These are phyloP conservation scores for Misgurnus mizolepis DNA, from an alignment of 2,113 vertebrate genomes.

Conservation along the genomic window DNA sequence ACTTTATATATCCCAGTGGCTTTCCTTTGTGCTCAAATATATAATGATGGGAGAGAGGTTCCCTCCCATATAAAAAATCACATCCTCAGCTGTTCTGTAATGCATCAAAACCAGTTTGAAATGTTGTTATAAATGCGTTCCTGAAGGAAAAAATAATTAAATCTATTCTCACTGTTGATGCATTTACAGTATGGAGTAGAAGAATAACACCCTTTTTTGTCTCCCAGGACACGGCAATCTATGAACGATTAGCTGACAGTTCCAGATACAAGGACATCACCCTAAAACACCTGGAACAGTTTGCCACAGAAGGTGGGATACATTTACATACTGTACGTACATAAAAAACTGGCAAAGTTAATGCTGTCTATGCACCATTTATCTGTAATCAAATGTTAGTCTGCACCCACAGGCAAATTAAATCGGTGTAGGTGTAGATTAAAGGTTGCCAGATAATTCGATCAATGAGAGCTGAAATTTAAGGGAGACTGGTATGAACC, in stretches of 20 bases:
- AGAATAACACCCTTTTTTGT: slow-evolving; percentile 56
- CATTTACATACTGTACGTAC: slow-evolving; percentile 36
- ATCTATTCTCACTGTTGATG: not conserved
- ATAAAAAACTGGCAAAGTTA: not conserved
- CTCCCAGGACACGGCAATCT: slow-evolving; percentile 94
- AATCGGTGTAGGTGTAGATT: not conserved
- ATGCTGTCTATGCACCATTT: not conserved
- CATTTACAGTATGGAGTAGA: not conserved
- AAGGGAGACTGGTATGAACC: not conserved
- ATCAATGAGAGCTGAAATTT: not conserved
- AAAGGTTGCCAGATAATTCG: slow-evolving; percentile 7
- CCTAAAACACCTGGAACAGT: slow-evolving; percentile 96
- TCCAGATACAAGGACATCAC: slow-evolving; percentile 98
- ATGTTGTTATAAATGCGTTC: not conserved
- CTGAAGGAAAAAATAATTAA: not conserved
- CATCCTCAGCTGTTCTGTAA: not conserved
- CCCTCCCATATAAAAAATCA: not conserved
- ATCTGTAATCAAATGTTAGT: not conserved
- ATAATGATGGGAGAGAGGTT: not conserved
- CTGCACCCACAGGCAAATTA: not conserved
- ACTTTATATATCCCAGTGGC: not conserved
- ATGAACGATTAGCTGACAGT: slow-evolving; percentile 93
- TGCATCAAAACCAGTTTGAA: not conserved
- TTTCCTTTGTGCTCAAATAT: not conserved
- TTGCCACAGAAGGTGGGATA: slow-evolving; percentile 94